These are phyloP conservation scores for Papilio xuthus DNA, from an alignment of 1,140 invertebrate species.

Conservation along the genomic window DNA sequence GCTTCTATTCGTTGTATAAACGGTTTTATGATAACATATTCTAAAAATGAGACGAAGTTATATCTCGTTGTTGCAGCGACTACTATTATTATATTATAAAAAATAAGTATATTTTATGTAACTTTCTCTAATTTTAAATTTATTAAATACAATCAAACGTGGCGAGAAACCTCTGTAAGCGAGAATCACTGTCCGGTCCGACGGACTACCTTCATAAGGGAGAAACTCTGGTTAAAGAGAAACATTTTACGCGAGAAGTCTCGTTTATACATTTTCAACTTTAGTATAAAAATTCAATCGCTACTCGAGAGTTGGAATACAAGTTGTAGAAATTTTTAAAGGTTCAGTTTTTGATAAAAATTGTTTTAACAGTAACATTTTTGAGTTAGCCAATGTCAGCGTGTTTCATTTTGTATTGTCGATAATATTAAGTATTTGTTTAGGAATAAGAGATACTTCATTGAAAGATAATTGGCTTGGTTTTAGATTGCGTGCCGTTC, in stretches of 20 bases:
- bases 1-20: conserved; percentile 14
- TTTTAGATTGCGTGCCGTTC: conserved; percentile 32
- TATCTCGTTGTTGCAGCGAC: not conserved
- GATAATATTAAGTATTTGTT: not conserved
- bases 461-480: conserved; percentile 37
- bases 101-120: not conserved
- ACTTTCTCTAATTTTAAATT: not conserved
- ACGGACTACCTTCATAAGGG: no score
- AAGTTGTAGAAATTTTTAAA: no score
- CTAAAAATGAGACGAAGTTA: conserved; percentile 14
- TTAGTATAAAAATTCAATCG: no score
- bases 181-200: no score
- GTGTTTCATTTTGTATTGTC: not conserved
- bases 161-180: no score
- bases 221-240: no score
- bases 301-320: no score
- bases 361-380: not conserved
- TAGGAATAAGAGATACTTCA: not conserved
- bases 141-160: not conserved
- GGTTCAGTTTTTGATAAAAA: no score
- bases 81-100: not conserved
- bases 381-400: not conserved
- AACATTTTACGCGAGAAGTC: no score
- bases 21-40: conserved; percentile 27
- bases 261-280: no score